phyloP scores from a whole-genome alignment of 2,113 vertebrate genomes.

The Hemiscyllium ocellatum region DNA sequence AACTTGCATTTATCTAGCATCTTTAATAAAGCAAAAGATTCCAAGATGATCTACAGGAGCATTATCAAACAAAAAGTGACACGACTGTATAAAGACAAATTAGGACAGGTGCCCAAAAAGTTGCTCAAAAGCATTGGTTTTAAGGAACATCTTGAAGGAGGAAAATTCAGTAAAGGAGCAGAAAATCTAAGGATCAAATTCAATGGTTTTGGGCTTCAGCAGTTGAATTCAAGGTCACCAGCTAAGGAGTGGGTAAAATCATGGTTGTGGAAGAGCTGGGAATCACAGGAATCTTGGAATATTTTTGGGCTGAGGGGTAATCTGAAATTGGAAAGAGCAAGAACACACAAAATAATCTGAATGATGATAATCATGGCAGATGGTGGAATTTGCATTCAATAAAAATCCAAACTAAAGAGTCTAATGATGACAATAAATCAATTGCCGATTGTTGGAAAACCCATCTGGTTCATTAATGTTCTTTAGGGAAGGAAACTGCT shows the following conservation, averaged over 20 bases:
- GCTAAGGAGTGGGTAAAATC: neutral
- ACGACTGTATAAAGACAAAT: neutral
- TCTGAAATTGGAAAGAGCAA: neutral
- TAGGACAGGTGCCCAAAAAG: neutral
- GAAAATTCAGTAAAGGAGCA: neutral
- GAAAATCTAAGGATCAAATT: neutral
- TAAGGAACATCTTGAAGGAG: neutral
- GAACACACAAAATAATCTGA: no score
- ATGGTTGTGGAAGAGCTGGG: neutral
- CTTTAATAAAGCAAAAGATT: neutral
- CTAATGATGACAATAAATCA: no score
- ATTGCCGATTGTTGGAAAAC: no score
- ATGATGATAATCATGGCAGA: no score
- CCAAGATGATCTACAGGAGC: neutral
- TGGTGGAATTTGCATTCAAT: no score
- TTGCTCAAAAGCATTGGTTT: neutral
- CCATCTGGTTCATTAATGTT: no score
- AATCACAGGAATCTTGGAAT: neutral
- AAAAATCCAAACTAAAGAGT: no score
- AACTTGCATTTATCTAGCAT: neutral
- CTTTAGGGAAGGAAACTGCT: no score
- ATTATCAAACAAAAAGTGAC: neutral
- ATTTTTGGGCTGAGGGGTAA: neutral
- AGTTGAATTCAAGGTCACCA: neutral
- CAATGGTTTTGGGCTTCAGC: neutral